Evolutionary conservation across 2,113 vertebrate genomes (phyloP).

Genomic region (Bettongia penicillata): DNA sequence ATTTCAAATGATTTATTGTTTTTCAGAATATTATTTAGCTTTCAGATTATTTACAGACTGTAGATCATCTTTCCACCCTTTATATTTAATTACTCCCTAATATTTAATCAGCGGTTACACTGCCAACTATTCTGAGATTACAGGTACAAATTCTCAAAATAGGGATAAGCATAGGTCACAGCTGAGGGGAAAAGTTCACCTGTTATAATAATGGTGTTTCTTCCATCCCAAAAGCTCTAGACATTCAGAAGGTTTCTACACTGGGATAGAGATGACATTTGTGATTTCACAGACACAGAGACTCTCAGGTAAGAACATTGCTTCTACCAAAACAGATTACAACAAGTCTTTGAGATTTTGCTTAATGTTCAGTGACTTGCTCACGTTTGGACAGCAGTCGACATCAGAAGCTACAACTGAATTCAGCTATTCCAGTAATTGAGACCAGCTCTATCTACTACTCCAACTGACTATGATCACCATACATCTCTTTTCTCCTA

Average conservation of each 20-base stretch:
- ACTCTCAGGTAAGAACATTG: too few relatives aligned
- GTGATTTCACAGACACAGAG: not conserved
- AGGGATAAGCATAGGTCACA: not conserved
- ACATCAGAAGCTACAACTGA: too few relatives aligned
- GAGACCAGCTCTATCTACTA: too few relatives aligned
- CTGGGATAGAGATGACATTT: not conserved
- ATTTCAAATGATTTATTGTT: not conserved
- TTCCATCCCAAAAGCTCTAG: not conserved
- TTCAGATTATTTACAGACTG: not conserved
- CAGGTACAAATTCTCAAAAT: not conserved
- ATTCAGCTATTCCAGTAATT: too few relatives aligned
- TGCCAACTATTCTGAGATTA: conserved; percentile 6
- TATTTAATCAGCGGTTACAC: not conserved
- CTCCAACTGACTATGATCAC: not conserved
- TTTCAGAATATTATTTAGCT: not conserved
- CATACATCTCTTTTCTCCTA: not conserved
- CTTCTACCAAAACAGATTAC: too few relatives aligned
- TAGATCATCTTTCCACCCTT: conserved; percentile 19
- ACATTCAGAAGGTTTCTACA: not conserved
- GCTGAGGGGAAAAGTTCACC: not conserved
- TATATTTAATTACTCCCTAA: not conserved
- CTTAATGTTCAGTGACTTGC: too few relatives aligned
- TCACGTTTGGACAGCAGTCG: too few relatives aligned
- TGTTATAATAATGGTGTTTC: not conserved
- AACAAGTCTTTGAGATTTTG: too few relatives aligned